Base-by-base conservation (phyloP, 2,797 vertebrate genomes). In the Crocodylus rhombifer region DNA sequence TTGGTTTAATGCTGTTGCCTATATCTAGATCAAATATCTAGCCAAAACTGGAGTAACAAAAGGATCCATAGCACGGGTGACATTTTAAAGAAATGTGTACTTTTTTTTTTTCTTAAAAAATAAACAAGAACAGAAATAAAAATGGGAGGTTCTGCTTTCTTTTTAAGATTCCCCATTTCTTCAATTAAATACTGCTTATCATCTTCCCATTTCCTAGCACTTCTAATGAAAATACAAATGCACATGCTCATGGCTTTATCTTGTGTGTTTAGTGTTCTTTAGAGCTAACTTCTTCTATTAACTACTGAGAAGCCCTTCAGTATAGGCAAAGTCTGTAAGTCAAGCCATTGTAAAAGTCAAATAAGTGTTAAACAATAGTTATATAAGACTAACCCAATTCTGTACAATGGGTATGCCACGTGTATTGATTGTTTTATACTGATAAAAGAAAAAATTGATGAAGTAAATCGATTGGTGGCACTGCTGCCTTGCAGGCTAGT, bases 41-140 rank as follows among this genome's bases (percentile, higher is more conserved):
- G 51, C 13, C 62, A 91, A 58, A 94, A 78, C 26, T 55, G 30
- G 88, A 92, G 77, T 3, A 75, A 36, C 6, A 83, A 7, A 14
- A 36, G 0, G 0, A 75, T 91, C 51, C 71, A 57, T 28, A 69
- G 20, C n/a, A 0, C 0, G 84, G 20, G 25, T 26, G 88, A 86
- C 7, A 16, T 71, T 94, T 36, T n/a, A 60, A 42, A 42, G 7
- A 42, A 42, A 42, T 42, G 42, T 42, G 42, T 42, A 42, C 42
- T 8, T 42, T 8, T 3, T 42, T 42, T 42, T 42, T 42, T 42
- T 42, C 42, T 42, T 42, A 42, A 42, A 42, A 42, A 42, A 42
- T 42, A 8, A 42, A 42, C 8, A 42, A 51, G 11, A 10, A 51
- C 10, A 51, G 42, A 51, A 51, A 51, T 51, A 51, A 51, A 51